These are phyloP conservation scores for Artemia sp. DNA, from an alignment of 2,888 invertebrate species.

Conservation along the genomic window DNA sequence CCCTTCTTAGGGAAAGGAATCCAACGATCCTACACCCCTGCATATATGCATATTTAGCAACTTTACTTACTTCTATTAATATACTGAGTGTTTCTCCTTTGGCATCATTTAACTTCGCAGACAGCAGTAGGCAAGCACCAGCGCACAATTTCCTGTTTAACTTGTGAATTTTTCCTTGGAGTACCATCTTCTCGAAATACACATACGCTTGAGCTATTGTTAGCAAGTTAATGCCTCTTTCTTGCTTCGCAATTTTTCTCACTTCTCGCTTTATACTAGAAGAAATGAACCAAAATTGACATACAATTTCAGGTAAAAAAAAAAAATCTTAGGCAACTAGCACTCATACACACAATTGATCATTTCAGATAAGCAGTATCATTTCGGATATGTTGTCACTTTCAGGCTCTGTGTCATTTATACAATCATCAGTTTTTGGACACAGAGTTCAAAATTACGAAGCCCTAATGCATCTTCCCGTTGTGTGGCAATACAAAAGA, in stretches of 20 bases:
- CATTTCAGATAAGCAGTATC: too few relatives aligned
- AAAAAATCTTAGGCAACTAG: too few relatives aligned
- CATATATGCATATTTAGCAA: background rate
- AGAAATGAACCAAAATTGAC: conserved; percentile 21
- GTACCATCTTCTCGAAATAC: conserved; percentile 91
- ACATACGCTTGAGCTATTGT: conserved; percentile 92
- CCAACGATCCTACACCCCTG: too few relatives aligned
- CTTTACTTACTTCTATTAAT: conserved; percentile 59
- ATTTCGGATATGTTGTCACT: too few relatives aligned
- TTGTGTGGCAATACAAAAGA: too few relatives aligned
- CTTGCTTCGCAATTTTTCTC: conserved; percentile 68
- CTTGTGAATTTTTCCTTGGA: conserved; percentile 80
- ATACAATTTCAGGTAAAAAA: too few relatives aligned
- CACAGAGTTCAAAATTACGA: too few relatives aligned
- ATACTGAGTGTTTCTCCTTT: conserved; percentile 72
- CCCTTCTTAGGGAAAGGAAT: too few relatives aligned
- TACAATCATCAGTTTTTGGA: too few relatives aligned
- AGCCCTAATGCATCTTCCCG: too few relatives aligned
- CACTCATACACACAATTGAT: too few relatives aligned
- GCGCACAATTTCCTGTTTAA: conserved; percentile 88
- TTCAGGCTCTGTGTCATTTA: too few relatives aligned
- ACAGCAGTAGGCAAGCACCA: conserved; percentile 77
- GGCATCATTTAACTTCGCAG: conserved; percentile 91
- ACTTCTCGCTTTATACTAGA: conserved; percentile 83
- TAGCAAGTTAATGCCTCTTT: conserved; percentile 60